Percentiles rank a stretch among this genome's conserved stretches.
Evolutionary conservation across 2,888 invertebrate genomes (phyloP).

Genomic region (Hedya salicella): DNA sequence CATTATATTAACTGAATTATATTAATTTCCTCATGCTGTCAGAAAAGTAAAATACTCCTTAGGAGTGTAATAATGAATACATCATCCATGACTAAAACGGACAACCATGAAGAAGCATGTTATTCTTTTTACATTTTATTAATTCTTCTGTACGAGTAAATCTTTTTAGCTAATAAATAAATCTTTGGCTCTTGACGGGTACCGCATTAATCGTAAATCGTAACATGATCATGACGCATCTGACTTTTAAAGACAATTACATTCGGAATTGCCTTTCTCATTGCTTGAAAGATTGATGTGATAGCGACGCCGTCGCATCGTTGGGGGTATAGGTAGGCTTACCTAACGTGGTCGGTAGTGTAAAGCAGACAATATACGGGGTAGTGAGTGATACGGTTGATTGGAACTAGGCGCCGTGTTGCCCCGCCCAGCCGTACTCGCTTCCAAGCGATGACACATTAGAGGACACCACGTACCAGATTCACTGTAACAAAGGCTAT

Average conservation of each 20-base stretch:
- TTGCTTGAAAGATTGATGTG: slow-evolving; percentile 35
- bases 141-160: background rate
- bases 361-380: slow-evolving; percentile 21
- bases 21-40: too few species aligned
- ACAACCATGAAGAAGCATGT: too few species aligned
- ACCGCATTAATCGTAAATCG: slow-evolving; percentile 15
- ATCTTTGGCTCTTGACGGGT: background rate
- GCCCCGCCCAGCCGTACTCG: slow-evolving; percentile 33
- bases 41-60: too few species aligned
- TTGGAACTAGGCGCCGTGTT: slow-evolving; percentile 39
- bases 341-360: slow-evolving; percentile 9
- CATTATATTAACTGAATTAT: too few species aligned
- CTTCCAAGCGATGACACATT: slow-evolving; percentile 13
- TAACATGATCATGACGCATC: slow-evolving; percentile 21
- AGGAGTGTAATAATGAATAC: too few species aligned
- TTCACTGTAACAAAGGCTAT: slow-evolving; percentile 4
- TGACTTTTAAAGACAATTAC: slow-evolving; percentile 31
- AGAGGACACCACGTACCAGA: slow-evolving; percentile 7
- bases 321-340: background rate
- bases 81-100: too few species aligned
- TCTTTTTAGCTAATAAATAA: background rate
- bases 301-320: slow-evolving; percentile 18
- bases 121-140: too few species aligned
- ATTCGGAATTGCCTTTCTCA: slow-evolving; percentile 20
- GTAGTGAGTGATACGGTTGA: slow-evolving; percentile 32